These are phyloP conservation scores for Bubo blakistoni DNA, from an alignment of 2,113 vertebrate species.

Conservation along the genomic window DNA sequence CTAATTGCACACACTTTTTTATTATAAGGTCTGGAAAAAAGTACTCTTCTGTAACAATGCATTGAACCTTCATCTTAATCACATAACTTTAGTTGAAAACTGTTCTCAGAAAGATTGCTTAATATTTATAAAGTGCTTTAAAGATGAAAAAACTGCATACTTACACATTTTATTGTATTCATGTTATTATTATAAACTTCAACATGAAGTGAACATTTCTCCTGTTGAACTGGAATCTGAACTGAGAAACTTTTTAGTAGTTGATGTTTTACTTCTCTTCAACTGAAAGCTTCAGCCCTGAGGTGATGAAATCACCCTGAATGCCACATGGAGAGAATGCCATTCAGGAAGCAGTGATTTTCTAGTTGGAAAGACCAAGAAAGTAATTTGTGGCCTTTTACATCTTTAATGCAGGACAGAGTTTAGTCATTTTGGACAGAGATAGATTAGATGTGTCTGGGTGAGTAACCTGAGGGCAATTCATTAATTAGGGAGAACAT, in stretches of 20 bases:
- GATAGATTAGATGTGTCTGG: conserved; percentile 58
- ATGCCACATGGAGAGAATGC: not conserved
- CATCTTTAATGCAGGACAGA: conserved; percentile 49
- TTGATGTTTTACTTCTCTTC: not conserved
- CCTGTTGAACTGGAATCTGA: not conserved
- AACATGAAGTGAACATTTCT: not conserved
- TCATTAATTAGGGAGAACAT: conserved; percentile 61
- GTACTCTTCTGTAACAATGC: not conserved
- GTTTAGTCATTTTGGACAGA: conserved; percentile 60
- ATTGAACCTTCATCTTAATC: not conserved
- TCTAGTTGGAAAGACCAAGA: conserved; percentile 7
- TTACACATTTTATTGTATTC: not conserved
- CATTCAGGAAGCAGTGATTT: not conserved
- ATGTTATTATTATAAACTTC: not conserved
- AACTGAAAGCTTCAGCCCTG: not conserved
- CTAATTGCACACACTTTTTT: not conserved
- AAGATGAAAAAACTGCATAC: not conserved
- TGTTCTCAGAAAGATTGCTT: not conserved
- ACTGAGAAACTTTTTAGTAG: not conserved
- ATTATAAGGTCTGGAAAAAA: not conserved
- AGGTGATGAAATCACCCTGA: not conserved
- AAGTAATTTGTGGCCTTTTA: conserved; percentile 58
- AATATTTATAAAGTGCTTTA: not conserved
- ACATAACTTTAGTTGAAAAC: not conserved
- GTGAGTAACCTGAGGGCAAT: conserved; percentile 44